Conservation (phyloP, 2,113 vertebrate genomes). For the Hippocampus barbouri region DNA sequence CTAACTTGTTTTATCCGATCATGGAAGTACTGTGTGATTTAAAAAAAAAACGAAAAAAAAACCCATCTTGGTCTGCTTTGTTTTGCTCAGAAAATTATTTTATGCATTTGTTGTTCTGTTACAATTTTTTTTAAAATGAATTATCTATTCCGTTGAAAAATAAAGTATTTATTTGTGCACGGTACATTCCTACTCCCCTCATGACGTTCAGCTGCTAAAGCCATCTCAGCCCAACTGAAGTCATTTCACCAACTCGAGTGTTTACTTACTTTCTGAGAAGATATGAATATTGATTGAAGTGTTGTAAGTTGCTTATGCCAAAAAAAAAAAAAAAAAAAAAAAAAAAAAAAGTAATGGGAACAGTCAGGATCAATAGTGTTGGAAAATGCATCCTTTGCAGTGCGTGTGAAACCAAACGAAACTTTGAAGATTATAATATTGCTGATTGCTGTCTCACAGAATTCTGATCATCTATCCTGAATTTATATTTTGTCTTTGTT, state of each 20-base stretch:
- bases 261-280: constrained; percentile 33
- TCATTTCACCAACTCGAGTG: constrained; percentile 30
- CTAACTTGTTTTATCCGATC: constrained; percentile 68
- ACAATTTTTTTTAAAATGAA: neutral
- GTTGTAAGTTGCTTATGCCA: constrained; percentile 14
- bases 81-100: constrained; percentile 59
- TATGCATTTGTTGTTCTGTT: constrained; percentile 33
- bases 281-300: constrained; percentile 20
- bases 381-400: constrained; percentile 57
- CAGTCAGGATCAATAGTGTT: constrained; percentile 77
- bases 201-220: constrained; percentile 61
- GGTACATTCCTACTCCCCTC: constrained; percentile 77
- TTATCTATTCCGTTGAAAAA: constrained; percentile 28
- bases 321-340: constrained; percentile 17
- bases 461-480: constrained; percentile 42
- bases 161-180: constrained; percentile 76
- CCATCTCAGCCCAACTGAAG: constrained; percentile 34
- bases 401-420: constrained; percentile 71
- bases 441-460: constrained; percentile 50
- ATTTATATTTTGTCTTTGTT: constrained; percentile 54
- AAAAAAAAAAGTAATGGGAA: constrained; percentile 21
- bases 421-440: constrained; percentile 62
- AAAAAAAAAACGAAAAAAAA: constrained; percentile 35
- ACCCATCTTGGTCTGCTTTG: constrained; percentile 67
- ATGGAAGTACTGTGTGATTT: constrained; percentile 82